Evolutionary conservation across 2,888 invertebrate genomes (phyloP), one percentile per base, ranked within the genome.

Genomic region (Rhimphoctona megacephalus): DNA sequence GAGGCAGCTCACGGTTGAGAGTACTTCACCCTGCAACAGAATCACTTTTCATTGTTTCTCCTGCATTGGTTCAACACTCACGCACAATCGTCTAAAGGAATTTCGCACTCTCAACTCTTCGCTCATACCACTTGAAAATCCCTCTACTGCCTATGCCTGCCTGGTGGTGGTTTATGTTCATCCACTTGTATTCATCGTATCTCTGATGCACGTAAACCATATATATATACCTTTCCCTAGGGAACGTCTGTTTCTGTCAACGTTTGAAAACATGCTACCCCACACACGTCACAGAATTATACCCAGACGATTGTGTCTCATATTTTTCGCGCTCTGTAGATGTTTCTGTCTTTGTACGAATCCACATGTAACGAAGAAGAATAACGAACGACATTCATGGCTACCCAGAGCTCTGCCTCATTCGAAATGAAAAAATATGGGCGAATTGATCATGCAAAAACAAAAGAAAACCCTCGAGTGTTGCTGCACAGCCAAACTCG

Each of bases 61-160:
- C 54, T 33, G 49, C 72, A 83, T 83, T 81, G 86, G 77, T 72
- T 85, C 39, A 78, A 77, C 72, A 81, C 86, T 86, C 77, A 81
- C 81, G 86, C 83, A 81, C 83, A 72, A 80, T 80, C 81, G 79
- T 83, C 79, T 57, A 66, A 57, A 66, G 80, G 52, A 83, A 83
- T 86, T 83, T 81, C 36, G 66, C 76, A 69, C 69, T 72, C 81
- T 61, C 72, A 19, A 36, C 39, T 36, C 61, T 61, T 14, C 25
- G 73, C 39, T 70, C 74, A 14, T 43, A 11, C 14, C 43, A 36
- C 83, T 82, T 64, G 80, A 57, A 81, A 86, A 77, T 57, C 30
- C 43, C 39, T 61, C 61, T 22, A 46, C 61, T 22, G 25, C 9
- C 25, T 57, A 11, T 57, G 11, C 17, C 30, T 17, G 61, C 30